phyloP scores from a whole-genome alignment of 2,797 vertebrate genomes.

The Malacoraja senta region DNA sequence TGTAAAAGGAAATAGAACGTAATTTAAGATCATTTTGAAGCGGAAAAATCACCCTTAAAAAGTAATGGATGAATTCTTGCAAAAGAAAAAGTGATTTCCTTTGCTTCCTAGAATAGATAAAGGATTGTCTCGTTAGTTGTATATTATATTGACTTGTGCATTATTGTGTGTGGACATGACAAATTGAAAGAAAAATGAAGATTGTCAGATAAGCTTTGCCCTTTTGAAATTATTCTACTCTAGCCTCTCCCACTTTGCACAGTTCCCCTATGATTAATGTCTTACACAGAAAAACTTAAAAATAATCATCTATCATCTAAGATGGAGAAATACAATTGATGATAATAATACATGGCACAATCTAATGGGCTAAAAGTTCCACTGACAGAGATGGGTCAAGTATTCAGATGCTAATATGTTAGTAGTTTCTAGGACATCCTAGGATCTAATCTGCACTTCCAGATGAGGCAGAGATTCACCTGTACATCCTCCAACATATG shows the following conservation, averaged over 20 bases:
- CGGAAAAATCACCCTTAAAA: not conserved
- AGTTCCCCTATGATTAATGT: not conserved
- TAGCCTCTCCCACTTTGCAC: not conserved
- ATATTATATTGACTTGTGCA: conserved; percentile 16
- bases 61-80: not conserved
- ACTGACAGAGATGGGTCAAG: not conserved
- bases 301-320: not conserved
- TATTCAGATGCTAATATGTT: not conserved
- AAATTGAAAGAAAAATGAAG: conserved; percentile 35
- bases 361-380: not conserved
- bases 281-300: not conserved
- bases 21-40: conserved; percentile 14
- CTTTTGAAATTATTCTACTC: conserved; percentile 15
- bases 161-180: not conserved
- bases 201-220: conserved; percentile 8
- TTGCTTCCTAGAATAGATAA: conserved; percentile 15
- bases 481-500: too few relatives aligned
- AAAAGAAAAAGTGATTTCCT: conserved; percentile 9
- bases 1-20: not conserved
- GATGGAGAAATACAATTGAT: not conserved
- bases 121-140: conserved; percentile 13
- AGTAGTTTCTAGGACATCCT: not conserved
- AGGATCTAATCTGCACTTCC: too few relatives aligned
- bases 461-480: too few relatives aligned
- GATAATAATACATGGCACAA: not conserved